A percentile compares a stretch with the other conserved stretches of the same genome.
These are phyloP conservation scores for Scyliorhinus canicula DNA, from an alignment of 2,797 vertebrate species.

Conservation along the genomic window DNA sequence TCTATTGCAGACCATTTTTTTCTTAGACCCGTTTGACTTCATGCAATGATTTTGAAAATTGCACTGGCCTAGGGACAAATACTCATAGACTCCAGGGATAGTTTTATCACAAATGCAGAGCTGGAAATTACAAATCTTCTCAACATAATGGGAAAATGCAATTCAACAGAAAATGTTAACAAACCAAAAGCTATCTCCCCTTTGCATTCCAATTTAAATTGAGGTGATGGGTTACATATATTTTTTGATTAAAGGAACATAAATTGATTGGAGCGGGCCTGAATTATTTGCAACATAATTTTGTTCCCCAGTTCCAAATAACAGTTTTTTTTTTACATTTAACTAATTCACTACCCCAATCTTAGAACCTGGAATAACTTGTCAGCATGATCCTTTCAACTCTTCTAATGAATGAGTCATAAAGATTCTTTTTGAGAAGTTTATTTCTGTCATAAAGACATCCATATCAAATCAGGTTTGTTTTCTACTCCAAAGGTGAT, in stretches of 20 bases:
- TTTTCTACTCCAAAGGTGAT: neutral
- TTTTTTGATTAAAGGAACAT: constrained; percentile 7
- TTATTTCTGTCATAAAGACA: neutral
- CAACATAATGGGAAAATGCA: neutral
- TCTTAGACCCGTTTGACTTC: neutral
- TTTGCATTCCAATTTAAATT: neutral
- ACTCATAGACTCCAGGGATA: neutral
- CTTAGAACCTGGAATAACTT: neutral
- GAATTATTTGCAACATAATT: neutral
- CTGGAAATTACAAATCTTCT: neutral
- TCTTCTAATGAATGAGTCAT: neutral
- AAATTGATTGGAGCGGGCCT: neutral
- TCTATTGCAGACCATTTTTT: neutral
- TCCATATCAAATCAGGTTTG: neutral
- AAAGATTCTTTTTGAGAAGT: neutral
- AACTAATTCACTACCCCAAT: neutral
- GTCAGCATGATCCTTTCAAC: neutral
- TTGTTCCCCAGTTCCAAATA: neutral
- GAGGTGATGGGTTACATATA: neutral
- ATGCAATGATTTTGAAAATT: constrained; percentile 15
- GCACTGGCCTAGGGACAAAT: neutral
- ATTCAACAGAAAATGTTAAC: neutral
- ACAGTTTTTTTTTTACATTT: neutral
- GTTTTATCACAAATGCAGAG: neutral
- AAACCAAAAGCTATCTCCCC: neutral